Percentiles rank a stretch among this genome's conserved stretches.
Conservation (phyloP, 2,797 vertebrate genomes). For the Micropoecilia bifurca region DNA sequence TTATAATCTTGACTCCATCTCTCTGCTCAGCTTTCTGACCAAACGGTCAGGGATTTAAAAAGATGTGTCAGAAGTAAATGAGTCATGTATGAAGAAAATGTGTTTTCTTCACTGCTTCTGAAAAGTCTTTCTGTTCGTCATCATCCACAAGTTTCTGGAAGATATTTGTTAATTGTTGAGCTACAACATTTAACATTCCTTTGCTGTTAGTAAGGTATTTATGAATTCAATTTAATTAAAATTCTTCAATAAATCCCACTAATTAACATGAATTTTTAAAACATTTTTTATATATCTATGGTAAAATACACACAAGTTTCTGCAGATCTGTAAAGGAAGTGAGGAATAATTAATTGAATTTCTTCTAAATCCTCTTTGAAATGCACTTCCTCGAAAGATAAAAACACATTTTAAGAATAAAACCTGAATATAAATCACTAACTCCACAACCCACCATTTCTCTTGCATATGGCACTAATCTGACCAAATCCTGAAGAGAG, state of each 20-base stretch:
- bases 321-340: slow-evolving; percentile 22
- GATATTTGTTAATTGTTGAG: neutral
- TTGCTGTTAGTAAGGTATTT: neutral
- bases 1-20: neutral
- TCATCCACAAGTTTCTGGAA: neutral
- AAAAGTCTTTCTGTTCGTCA: neutral
- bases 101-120: neutral
- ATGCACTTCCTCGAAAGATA: slow-evolving; percentile 11
- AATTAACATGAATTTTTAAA: neutral
- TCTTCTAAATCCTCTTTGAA: neutral
- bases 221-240: neutral
- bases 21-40: neutral
- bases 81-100: neutral
- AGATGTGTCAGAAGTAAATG: neutral
- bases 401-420: neutral
- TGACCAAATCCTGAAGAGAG: slow-evolving; percentile 54
- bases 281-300: slow-evolving; percentile 8
- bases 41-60: neutral
- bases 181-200: neutral
- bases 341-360: slow-evolving; percentile 12
- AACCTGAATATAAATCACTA: neutral
- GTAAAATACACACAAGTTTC: neutral
- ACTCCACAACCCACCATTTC: slow-evolving; percentile 25
- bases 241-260: neutral
- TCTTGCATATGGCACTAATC: slow-evolving; percentile 49